These are phyloP conservation scores for Pseudococcus longispinus DNA, from an alignment of 2,888 invertebrate genomes.

Conservation along the genomic window DNA sequence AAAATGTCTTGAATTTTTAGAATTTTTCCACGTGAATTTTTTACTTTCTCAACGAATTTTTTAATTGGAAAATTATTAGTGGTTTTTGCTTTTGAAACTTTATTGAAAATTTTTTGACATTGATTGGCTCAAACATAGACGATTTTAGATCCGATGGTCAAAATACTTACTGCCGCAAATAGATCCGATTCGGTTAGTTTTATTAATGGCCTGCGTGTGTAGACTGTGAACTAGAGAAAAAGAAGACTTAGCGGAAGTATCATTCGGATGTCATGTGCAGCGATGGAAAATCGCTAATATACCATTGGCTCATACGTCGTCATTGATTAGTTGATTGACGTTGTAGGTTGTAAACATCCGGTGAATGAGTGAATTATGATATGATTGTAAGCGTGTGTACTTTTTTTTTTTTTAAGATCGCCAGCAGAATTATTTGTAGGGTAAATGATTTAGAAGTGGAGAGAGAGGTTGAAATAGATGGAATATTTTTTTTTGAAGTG, in stretches of 20 bases:
- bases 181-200: too few species aligned
- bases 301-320: not conserved
- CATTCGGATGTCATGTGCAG: not conserved
- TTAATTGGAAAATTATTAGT: too few species aligned
- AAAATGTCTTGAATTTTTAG: too few species aligned
- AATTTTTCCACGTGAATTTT: too few species aligned
- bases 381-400: not conserved
- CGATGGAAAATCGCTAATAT: not conserved
- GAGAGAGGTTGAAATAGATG: too few species aligned
- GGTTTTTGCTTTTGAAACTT: too few species aligned
- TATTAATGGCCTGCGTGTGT: not conserved
- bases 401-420: not conserved
- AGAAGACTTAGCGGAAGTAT: not conserved
- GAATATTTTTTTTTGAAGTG: too few species aligned
- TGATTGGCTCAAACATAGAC: too few species aligned
- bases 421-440: not conserved
- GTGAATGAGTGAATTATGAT: not conserved
- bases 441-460: not conserved
- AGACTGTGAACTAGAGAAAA: not conserved
- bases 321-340: conserved; percentile 13
- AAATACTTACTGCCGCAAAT: not conserved
- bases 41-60: too few species aligned
- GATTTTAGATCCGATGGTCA: too few species aligned
- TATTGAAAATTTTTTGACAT: too few species aligned
- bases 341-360: not conserved